Conservation (phyloP, 1,140 invertebrate genomes). For the Eupristina koningsbergeri region DNA sequence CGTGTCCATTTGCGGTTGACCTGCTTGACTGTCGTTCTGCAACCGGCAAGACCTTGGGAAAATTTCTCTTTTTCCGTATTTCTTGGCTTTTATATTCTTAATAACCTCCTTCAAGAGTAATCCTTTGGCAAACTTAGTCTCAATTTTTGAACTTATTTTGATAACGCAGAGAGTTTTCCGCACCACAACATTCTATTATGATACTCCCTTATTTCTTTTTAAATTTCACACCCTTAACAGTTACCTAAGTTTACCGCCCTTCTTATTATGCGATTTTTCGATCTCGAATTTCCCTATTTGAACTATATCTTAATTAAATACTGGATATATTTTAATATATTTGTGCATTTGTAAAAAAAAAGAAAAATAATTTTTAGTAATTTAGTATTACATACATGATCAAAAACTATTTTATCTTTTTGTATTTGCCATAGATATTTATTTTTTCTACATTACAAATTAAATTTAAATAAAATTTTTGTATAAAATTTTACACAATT, state of each 20-base stretch:
- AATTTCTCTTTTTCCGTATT: slow-evolving; percentile 17
- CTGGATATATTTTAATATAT: too few relatives aligned
- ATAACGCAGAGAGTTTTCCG: neutral
- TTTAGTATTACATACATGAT: too few relatives aligned
- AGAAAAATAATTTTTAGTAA: too few relatives aligned
- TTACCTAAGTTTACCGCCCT: neutral
- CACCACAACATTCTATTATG: neutral
- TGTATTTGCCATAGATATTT: too few relatives aligned
- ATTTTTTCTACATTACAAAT: too few relatives aligned
- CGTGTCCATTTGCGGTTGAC: slow-evolving; percentile 74
- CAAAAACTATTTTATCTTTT: too few relatives aligned
- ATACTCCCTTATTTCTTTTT: neutral
- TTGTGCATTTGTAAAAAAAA: too few relatives aligned
- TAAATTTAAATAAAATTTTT: too few relatives aligned
- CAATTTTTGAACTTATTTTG: neutral
- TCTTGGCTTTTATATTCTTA: slow-evolving; percentile 19
- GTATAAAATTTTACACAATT: too few relatives aligned
- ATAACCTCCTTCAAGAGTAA: neutral
- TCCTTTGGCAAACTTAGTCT: neutral
- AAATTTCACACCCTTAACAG: neutral
- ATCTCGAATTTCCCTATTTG: too few relatives aligned
- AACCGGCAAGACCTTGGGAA: slow-evolving; percentile 28
- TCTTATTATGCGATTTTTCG: too few relatives aligned
- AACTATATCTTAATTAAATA: too few relatives aligned
- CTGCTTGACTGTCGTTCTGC: slow-evolving; percentile 57